Conservation (phyloP, 1,140 invertebrate genomes). For the Papilio aristodemus region DNA sequence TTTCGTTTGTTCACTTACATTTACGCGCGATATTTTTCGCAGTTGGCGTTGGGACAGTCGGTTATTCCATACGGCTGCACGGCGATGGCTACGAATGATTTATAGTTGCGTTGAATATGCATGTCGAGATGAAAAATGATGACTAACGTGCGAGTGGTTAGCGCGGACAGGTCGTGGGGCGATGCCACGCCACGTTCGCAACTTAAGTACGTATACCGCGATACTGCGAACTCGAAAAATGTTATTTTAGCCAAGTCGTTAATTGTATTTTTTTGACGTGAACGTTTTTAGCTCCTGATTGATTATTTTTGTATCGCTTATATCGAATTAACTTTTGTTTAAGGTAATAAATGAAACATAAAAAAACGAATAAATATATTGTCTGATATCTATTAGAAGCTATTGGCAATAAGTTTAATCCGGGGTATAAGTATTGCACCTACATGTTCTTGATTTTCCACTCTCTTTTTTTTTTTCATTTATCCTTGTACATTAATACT, state of each 20-base stretch:
- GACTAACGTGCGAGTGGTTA: conserved; percentile 63
- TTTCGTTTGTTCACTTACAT: conserved; percentile 70
- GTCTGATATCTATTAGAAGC: no score
- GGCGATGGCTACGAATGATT: conserved; percentile 70
- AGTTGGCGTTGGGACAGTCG: conserved; percentile 67
- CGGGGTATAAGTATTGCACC: no score
- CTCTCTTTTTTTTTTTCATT: no score
- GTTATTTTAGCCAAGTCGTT: not conserved
- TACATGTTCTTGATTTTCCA: no score
- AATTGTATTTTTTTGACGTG: not conserved
- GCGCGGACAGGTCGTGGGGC: conserved; percentile 44
- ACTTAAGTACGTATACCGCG: not conserved
- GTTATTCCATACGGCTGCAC: conserved; percentile 66
- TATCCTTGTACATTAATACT: conserved; percentile 38
- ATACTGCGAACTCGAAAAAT: conserved; percentile 1
- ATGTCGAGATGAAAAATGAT: conserved; percentile 79
- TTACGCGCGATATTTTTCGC: conserved; percentile 64
- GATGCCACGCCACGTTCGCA: conserved; percentile 8
- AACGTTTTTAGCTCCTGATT: not conserved
- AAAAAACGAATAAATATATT: no score
- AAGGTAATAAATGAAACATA: no score
- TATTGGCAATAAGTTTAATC: conserved; percentile 45
- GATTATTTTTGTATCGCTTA: not conserved
- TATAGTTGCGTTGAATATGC: conserved; percentile 79
- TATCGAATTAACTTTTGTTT: no score